Base-by-base conservation (phyloP, 92 coral and sea anemone species). In the Phenganax stokvisi region DNA sequence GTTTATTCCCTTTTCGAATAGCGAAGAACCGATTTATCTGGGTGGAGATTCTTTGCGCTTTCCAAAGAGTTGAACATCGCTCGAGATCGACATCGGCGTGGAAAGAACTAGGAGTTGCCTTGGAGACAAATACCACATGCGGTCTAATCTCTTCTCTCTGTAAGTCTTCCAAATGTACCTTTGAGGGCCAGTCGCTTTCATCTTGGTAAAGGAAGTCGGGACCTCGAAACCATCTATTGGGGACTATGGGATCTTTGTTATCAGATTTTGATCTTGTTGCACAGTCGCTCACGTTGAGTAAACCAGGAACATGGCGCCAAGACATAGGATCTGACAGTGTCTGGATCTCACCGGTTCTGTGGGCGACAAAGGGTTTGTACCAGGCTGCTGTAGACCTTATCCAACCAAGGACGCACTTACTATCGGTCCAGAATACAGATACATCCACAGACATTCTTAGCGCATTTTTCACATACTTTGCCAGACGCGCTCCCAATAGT, bases 151-250 rank as follows among this genome's bases (percentile, higher is more conserved):
- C 53, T 51, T 59, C 71, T 60, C 62, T 20, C 4, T 77, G 71
- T 51, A n/a, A 1, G 0, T 62, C 81, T 15, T 51, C 71, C 6
- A 62, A 3, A 4, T 27, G 71, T 37, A 12, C 20, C n/a, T 77
- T 71, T 10, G 15, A 30, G 3, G 87, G 86, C 91, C 89, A 89
- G 57, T 17, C 28, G 3, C 75, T 76, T 83, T 80, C 82, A 0
- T 70, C 53, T 25, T 84, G 70, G 61, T 72, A 84, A 51, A 86
- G 82, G 68, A 89, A 89, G 25, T 62, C 88, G 16, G 86, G 92
- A n/a, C 89, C 86, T 11, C 56, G 58, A 53, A 81, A 84, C 86
- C 89, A 86, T 9, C 92, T 78, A 57, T 71, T 72, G 0, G 80
- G 77, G 0, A 69, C 53, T 7, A 76, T 52, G 80, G 30, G 56